Base-by-base conservation (phyloP, 1,140 invertebrate genomes). In the Acromyrmex echinatior region DNA sequence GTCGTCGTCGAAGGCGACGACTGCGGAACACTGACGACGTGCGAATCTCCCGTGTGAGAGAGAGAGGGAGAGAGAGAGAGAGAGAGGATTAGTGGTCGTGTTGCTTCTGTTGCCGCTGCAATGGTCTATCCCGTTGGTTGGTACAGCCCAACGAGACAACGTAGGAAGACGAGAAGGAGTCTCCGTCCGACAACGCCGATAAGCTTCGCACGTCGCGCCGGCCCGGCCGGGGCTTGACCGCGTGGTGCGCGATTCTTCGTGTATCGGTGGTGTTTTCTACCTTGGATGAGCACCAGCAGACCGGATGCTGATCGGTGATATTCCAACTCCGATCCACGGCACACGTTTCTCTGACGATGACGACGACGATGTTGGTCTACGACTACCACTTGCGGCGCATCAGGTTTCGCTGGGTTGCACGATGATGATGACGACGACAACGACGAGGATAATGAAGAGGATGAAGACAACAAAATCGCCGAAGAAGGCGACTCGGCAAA, bases 161-260 rank as follows among this genome's bases (percentile, higher is more conserved):
- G 81, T 63, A 74, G 84, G 74, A 80, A 87, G 88, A 89, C 85
- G 74, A 78, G 76, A 84, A 88, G 87, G 68, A 74, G 71, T 66
- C 66, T 89, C 60, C 31, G 88, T 79, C 70, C 86, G 86, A 53
- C 87, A 80, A 68, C 81, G 45, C 88, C 80, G 88, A 89, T 88
- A 68, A 6, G 31, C 78, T 88, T 86, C 85, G 77, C 87, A 73
- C 87, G 14, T 12, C 10, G 5, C 31, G 31, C 31, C 31, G 31
- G 31, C 31, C 31, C 31, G 39, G 77, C 21, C 68, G 45, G 45
- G 21, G 14, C 18, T 39, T 85, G 76, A 74, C 78, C 86, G 88
- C 88, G 88, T 81, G 88, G 73, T 49, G 74, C 73, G 65, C 78
- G 68, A 84, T 80, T 70, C 77, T 86, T 84, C 77, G 63, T 77